Evolutionary conservation across 2,888 invertebrate species (phyloP), one percentile per base, ranked within the genome.

Genomic region (Tricholauxania praeusta): DNA sequence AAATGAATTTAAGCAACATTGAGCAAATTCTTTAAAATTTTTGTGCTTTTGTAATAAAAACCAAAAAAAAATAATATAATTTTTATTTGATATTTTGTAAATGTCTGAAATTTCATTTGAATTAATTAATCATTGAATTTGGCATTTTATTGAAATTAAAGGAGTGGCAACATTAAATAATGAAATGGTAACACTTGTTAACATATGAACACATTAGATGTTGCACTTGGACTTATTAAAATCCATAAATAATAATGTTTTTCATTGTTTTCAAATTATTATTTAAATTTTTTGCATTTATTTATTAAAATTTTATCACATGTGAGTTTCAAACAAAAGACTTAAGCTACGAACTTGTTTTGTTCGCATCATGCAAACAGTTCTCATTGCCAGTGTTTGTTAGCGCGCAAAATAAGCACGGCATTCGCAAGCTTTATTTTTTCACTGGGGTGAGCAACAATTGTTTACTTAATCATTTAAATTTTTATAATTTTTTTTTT

Each of bases 251-350:
- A 39, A 39, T 10, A 39, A 12, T 14, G n/a, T 14, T 57, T 59
- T 1, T 62, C 39, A 47, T 62, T 62, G 19, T 62, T 62, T 62
- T n/a, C 32, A n/a, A 39, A 15, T 28, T 28, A 47, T 39, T 62
- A 32, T 14, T 47, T 28, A 12, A 15, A 32, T 62, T 15, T 32
- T 12, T 62, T 32, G 32, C n/a, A 28, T 62, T 62, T n/a, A n/a
- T 28, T 39, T 62, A n/a, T 47, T 62, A 39, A 62, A 62, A 32
- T 62, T 17, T 47, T 62, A 17, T n/a, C 15, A 12, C n/a, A 12
- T 32, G 47, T 32, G 47, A 39, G 17, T 62, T 39, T 28, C 1
- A 75, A 75, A 68, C 76, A 74, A 76, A 74, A 73, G 76, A 76
- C 67, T 74, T 68, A 73, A 74, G 70, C 51, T 72, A 62, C 72